Percentiles rank a stretch among this genome's conserved stretches.
Conservation (phyloP, 2,797 vertebrate genomes). For the Borostomias antarcticus region DNA sequence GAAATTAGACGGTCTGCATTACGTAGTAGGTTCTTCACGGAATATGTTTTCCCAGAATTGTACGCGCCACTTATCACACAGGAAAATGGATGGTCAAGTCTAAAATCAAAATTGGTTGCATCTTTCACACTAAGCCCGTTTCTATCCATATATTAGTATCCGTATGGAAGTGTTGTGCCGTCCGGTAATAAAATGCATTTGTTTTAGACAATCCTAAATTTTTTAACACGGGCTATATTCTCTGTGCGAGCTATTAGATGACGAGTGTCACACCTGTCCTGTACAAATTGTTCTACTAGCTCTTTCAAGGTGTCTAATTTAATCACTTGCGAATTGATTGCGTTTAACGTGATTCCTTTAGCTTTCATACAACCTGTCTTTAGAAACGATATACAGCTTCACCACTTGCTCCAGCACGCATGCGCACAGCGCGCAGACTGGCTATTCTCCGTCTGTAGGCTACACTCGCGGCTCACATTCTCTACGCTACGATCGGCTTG, state of each 20-base stretch:
- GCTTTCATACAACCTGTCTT: not conserved
- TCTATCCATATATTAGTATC: too few species aligned
- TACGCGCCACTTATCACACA: slow-evolving; percentile 1
- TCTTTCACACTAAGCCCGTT: too few species aligned
- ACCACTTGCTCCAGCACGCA: too few species aligned
- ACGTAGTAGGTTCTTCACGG: slow-evolving; percentile 7
- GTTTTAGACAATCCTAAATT: not conserved
- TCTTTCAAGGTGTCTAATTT: not conserved
- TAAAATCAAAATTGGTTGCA: too few species aligned
- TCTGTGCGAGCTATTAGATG: not conserved
- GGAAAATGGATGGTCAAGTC: slow-evolving; percentile 7
- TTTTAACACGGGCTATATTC: not conserved
- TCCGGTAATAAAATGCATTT: not conserved
- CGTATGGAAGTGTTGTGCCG: not conserved
- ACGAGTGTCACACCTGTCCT: too few species aligned
- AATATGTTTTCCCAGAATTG: slow-evolving; percentile 5
- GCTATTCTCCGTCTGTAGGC: too few species aligned
- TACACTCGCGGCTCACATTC: too few species aligned
- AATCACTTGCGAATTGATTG: not conserved
- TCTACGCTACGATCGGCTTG: too few species aligned
- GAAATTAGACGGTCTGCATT: not conserved
- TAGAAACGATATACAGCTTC: too few species aligned
- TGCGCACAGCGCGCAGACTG: too few species aligned
- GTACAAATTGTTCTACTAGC: too few species aligned
- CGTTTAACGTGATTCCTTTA: not conserved